These are phyloP conservation scores for Tipula unca DNA, from an alignment of 2,888 invertebrate species.

Conservation along the genomic window DNA sequence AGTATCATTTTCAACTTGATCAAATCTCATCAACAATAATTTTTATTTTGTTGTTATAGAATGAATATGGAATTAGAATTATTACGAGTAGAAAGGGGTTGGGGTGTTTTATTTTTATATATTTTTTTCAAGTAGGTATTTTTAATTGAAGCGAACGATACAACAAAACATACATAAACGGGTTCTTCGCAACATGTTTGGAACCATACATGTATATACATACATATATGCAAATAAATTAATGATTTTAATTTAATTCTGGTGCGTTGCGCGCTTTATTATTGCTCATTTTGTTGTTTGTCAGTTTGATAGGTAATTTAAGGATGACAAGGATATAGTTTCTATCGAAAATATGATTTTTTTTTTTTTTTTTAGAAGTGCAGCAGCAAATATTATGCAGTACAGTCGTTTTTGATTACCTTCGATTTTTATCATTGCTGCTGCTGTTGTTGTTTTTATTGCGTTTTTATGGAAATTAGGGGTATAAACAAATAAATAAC, in stretches of 20 bases:
- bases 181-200: background rate
- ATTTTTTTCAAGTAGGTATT: background rate
- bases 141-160: background rate
- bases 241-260: background rate
- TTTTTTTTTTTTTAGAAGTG: background rate
- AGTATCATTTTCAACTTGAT: conserved; percentile 18
- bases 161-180: background rate
- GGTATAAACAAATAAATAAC: background rate
- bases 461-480: background rate
- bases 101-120: background rate
- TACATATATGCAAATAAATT: background rate
- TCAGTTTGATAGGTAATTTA: background rate
- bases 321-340: background rate
- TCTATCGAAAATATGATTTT: background rate
- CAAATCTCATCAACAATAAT: conserved; percentile 17
- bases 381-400: background rate
- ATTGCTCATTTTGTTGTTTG: background rate
- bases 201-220: background rate
- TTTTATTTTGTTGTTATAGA: background rate
- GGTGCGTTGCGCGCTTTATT: background rate
- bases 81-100: background rate
- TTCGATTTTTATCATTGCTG: background rate
- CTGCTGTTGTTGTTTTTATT: background rate
- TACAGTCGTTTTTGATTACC: background rate
- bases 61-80: background rate